phyloP scores from a whole-genome alignment of 2,113 vertebrate genomes.

The Oryzias woworae region DNA sequence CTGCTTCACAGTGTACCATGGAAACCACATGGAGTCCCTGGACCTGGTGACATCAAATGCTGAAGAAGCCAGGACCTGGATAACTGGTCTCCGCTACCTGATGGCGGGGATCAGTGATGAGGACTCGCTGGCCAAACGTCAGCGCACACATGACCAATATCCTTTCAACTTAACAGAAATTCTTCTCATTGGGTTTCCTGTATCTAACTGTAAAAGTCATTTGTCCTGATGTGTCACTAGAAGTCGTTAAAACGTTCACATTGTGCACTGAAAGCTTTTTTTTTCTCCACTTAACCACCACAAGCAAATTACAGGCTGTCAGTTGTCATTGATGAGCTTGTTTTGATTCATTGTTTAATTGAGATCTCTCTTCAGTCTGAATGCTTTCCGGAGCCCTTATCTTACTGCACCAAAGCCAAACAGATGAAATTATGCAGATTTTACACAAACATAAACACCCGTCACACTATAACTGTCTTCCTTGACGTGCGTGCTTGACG shows the following conservation, averaged over 20 bases:
- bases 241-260: not conserved
- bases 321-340: not conserved
- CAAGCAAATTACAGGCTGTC: not conserved
- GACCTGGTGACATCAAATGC: constrained; percentile 93
- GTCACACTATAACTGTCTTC: constrained; percentile 24
- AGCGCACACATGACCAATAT: constrained; percentile 97
- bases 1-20: constrained; percentile 96
- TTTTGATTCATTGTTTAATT: not conserved
- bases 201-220: no score
- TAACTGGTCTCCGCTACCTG: constrained; percentile 93
- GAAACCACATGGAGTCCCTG: constrained; percentile 94
- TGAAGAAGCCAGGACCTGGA: constrained; percentile 95
- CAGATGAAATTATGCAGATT: not conserved
- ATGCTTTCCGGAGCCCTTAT: no score
- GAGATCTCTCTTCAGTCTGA: no score
- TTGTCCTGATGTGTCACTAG: not conserved
- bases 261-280: not conserved
- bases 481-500: constrained; percentile 78
- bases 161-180: constrained; percentile 70
- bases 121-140: constrained; percentile 91
- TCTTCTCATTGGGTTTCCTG: no score
- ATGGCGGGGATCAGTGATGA: constrained; percentile 98
- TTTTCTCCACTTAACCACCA: not conserved
- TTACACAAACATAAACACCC: not conserved
- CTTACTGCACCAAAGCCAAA: not conserved